Evolutionary conservation across 2,113 vertebrate genomes (phyloP).

Genomic region (Plectropomus leopardus): DNA sequence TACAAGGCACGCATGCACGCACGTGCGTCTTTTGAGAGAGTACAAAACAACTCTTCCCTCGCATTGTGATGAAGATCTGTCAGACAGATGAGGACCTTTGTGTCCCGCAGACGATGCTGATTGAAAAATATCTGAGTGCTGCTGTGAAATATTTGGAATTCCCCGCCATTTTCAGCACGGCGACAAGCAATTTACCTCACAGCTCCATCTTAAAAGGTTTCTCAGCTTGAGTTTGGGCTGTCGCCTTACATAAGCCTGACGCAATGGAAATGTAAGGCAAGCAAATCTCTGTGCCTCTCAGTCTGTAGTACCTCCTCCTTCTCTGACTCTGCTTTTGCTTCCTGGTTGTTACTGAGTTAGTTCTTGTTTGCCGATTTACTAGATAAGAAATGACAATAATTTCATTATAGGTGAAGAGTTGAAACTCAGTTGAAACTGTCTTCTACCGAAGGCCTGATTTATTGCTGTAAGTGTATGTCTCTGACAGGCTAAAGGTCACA

Average conservation of each 20-base stretch:
- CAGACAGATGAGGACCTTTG: not conserved
- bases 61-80: constrained; percentile 16
- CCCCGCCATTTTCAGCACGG: constrained; percentile 7
- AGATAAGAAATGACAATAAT: constrained; percentile 29
- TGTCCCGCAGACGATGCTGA: not conserved
- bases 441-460: not conserved
- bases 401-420: constrained; percentile 19
- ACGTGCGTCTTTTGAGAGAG: not conserved
- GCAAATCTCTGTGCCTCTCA: constrained; percentile 22
- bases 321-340: constrained; percentile 24
- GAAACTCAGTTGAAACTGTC: not conserved
- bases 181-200: constrained; percentile 16
- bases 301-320: not conserved
- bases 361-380: constrained; percentile 9
- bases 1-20: not conserved
- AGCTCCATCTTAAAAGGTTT: constrained; percentile 23
- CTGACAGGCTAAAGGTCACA: not conserved
- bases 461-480: not conserved
- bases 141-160: constrained; percentile 28
- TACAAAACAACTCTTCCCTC: constrained; percentile 13
- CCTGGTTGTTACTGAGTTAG: constrained; percentile 24
- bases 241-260: not conserved
- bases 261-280: constrained; percentile 24
- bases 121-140: not conserved
- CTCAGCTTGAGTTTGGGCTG: constrained; percentile 5